These are phyloP conservation scores for Holothuria leucospilota DNA, from an alignment of 53 echinoderm and acorn worm species.

Conservation along the genomic window DNA sequence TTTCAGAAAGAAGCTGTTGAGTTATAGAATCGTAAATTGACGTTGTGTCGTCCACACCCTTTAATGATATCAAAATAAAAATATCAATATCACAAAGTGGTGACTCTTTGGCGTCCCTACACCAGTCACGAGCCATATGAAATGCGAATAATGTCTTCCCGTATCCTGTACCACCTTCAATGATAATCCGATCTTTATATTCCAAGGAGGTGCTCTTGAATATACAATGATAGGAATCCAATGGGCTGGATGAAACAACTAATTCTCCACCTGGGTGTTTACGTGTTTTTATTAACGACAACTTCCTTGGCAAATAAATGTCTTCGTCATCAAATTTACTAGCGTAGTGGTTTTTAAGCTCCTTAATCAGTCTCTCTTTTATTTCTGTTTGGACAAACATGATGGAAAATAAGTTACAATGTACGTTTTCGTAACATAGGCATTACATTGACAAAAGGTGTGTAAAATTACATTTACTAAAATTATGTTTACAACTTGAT, in stretches of 20 bases:
- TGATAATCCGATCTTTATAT: not conserved
- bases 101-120: not conserved
- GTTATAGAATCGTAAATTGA: conserved; percentile 7
- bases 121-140: conserved; percentile 25
- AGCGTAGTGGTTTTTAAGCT: not conserved
- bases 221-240: not conserved
- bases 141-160: conserved; percentile 22
- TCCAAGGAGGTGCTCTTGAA: not conserved
- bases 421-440: no score
- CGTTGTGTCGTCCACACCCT: conserved; percentile 11
- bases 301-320: not conserved
- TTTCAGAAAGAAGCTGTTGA: conserved; percentile 5
- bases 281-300: not conserved
- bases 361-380: not conserved
- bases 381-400: not conserved
- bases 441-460: no score
- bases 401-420: no score
- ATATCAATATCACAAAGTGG: conserved; percentile 15
- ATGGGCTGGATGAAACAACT: not conserved
- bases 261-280: conserved; percentile 16
- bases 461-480: no score
- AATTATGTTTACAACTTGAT: no score
- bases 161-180: conserved; percentile 23
- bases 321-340: not conserved
- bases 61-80: conserved; percentile 19